Base-by-base conservation (phyloP, 2,797 vertebrate genomes). In the Darevskia nairensis region DNA sequence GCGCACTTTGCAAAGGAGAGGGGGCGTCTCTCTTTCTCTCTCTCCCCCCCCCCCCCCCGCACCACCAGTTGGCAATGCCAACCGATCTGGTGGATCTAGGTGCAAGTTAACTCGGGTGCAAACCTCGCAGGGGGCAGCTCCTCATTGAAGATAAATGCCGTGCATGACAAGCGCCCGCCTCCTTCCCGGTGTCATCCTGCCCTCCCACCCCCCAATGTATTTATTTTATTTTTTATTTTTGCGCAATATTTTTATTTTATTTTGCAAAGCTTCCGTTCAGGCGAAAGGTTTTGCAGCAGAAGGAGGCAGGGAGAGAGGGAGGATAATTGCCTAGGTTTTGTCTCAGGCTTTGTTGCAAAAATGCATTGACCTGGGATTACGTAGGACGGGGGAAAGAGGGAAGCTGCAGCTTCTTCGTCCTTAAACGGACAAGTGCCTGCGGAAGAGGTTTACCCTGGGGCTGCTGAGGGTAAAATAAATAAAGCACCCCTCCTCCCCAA, bases 381-480 rank as follows among this genome's bases (percentile, higher is more conserved):
- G 6, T 35, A 7, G 19, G 59, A 44, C 27, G 27, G 17, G 11
- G 39, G 61, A 25, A 41, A 8, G 39, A 11, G n/a, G 71, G 50
- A 55, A 55, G 50, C 50, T 3, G 66, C 39, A 21, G n/a, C 66
- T 15, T n/a, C 35, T 87, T 74, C 64, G 77, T 44, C n/a, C n/a
- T n/a, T n/a, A n/a, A n/a, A 25, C 7, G 35, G 32, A 27, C 17
- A 39, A 71, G 19, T 4, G 17, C 41, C 17, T 59, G 15, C 46
- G 13, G 19, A 7, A 27, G 64, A 55, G 61, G 41, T 35, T 82
- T 11, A 17, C 44, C 35, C 35, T 4, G 10, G 21, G 46, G 21
- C 68, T 71, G 64, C 35, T 44, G 84, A 78, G 78, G n/a, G 50
- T 3, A 35, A 61, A 82, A 85, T n/a, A 61, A 82, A 85, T n/a